phyloP scores from a whole-genome alignment of 2,113 vertebrate genomes.

The Thermophis baileyi region DNA sequence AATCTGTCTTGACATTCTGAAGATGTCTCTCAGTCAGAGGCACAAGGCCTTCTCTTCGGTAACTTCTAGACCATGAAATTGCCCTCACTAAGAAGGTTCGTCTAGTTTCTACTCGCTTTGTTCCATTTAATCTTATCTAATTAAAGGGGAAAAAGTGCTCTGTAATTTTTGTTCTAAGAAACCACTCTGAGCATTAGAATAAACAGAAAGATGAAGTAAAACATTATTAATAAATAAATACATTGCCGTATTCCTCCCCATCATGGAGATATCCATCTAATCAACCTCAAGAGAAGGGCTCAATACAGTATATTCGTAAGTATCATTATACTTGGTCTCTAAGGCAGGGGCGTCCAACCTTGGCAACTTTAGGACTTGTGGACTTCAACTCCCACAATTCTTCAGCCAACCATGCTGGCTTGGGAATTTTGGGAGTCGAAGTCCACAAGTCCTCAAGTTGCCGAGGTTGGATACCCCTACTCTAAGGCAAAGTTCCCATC shows the following conservation, averaged over 20 bases:
- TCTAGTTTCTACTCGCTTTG: neutral
- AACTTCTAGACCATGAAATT: neutral
- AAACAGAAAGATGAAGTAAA: neutral
- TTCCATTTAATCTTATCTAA: neutral
- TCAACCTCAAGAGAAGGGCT: neutral
- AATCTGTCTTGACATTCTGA: neutral
- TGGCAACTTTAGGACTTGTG: no score
- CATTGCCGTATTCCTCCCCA: neutral
- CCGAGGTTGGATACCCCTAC: no score
- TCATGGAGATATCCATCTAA: neutral
- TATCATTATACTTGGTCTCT: no score
- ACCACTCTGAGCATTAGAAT: neutral
- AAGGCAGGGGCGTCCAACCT: no score
- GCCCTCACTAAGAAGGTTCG: neutral
- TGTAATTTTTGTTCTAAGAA: neutral
- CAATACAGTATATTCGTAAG: neutral
- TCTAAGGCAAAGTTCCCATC: neutral
- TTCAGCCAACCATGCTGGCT: no score
- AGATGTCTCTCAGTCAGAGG: neutral
- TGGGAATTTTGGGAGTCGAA: no score
- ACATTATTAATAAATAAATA: neutral
- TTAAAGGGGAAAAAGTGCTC: neutral
- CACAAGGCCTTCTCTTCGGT: neutral
- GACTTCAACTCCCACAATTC: no score
- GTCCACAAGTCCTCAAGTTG: no score